Conservation (phyloP, 2,797 vertebrate species). For the Gymnocypris eckloni region DNA sequence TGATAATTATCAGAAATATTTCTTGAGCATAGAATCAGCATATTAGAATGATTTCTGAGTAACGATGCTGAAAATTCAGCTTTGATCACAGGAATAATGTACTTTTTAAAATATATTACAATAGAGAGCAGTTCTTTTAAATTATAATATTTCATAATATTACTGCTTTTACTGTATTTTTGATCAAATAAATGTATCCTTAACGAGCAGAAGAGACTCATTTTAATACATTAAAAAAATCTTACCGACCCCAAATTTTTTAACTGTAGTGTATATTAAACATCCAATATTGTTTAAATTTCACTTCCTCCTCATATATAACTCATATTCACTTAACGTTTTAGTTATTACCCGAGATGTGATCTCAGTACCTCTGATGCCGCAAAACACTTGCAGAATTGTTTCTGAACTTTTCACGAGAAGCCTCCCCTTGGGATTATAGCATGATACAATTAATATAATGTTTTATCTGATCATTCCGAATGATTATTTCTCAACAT, state of each 20-base stretch:
- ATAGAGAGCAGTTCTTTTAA: neutral
- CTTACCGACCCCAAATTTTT: neutral
- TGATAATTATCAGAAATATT: neutral
- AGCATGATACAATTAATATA: neutral
- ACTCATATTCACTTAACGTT: neutral
- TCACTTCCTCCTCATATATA: neutral
- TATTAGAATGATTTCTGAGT: neutral
- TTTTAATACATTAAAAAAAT: neutral
- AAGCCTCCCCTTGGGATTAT: neutral
- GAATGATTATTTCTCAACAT: neutral
- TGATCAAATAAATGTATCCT: neutral
- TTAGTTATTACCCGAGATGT: neutral
- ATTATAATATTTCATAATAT: neutral
- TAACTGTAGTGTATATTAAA: neutral
- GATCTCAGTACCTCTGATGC: neutral
- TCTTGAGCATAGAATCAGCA: neutral
- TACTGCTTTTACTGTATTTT: neutral
- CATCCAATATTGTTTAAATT: neutral
- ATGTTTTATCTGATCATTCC: conserved; percentile 10
- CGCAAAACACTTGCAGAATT: conserved; percentile 25
- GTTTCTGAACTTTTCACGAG: conserved; percentile 15
- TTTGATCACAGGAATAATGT: neutral
- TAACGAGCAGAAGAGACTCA: neutral
- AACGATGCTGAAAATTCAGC: neutral
- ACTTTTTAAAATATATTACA: neutral